These are phyloP conservation scores for Drosophila azteca DNA, from an alignment of 1,140 invertebrate species.

Conservation along the genomic window DNA sequence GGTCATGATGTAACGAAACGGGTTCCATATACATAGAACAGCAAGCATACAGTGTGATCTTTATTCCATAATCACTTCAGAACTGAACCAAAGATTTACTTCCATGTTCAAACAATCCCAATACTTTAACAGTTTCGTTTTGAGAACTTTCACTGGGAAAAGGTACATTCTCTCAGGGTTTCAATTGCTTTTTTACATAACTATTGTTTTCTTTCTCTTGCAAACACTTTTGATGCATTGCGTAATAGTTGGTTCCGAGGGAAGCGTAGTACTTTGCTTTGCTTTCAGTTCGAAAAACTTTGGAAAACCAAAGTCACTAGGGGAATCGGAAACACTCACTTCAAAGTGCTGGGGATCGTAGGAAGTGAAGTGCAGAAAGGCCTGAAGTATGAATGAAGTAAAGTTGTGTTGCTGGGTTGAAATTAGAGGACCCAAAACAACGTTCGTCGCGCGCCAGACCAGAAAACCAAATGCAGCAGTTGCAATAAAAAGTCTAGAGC, in stretches of 20 bases:
- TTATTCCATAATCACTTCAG: no score
- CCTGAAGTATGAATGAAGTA: slow-evolving; percentile 63
- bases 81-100: not conserved
- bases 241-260: slow-evolving; percentile 50
- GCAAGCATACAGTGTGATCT: no score
- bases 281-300: slow-evolving; percentile 35
- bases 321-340: slow-evolving; percentile 52
- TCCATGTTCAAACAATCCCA: not conserved
- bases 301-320: slow-evolving; percentile 22
- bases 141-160: not conserved
- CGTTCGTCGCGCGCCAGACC: slow-evolving; percentile 74
- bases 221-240: slow-evolving; percentile 56
- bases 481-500: slow-evolving; percentile 39
- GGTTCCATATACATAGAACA: no score
- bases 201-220: slow-evolving; percentile 47
- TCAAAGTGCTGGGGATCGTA: slow-evolving; percentile 47
- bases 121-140: not conserved
- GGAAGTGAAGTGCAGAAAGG: slow-evolving; percentile 46
- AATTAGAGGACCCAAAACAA: slow-evolving; percentile 60
- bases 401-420: slow-evolving; percentile 53
- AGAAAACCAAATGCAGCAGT: slow-evolving; percentile 76
- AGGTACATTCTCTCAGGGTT: not conserved
- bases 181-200: slow-evolving; percentile 66
- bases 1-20: slow-evolving; percentile 69
- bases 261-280: not conserved